phyloP scores from a whole-genome alignment of 2,797 vertebrate species.

The Danio kyathit region DNA sequence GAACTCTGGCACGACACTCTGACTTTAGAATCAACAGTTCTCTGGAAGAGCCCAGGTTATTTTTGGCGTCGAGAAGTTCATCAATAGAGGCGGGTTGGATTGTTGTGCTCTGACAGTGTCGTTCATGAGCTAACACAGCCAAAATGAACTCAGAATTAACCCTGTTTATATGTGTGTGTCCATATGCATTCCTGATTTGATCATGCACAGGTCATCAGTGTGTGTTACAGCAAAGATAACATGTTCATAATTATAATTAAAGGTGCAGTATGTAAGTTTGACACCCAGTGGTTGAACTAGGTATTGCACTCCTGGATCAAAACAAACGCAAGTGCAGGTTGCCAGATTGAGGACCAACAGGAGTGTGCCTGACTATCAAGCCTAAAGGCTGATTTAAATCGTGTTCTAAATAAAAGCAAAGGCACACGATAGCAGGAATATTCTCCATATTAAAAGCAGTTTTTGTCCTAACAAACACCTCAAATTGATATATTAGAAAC shows the following conservation, averaged over 20 bases:
- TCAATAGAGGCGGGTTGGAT: neutral
- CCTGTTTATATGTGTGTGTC: neutral
- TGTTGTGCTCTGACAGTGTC: neutral
- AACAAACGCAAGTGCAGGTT: too few relatives aligned
- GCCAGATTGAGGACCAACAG: too few relatives aligned
- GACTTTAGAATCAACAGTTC: constrained; percentile 26
- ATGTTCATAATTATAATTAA: neutral
- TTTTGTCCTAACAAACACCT: too few relatives aligned
- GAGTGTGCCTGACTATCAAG: too few relatives aligned
- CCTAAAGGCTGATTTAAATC: too few relatives aligned
- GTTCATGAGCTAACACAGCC: neutral
- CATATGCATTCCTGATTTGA: neutral
- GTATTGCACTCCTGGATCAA: too few relatives aligned
- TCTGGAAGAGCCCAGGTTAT: neutral
- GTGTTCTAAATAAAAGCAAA: too few relatives aligned
- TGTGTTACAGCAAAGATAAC: neutral
- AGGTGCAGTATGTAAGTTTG: too few relatives aligned
- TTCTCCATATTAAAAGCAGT: too few relatives aligned
- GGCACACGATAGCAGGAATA: too few relatives aligned
- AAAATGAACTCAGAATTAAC: neutral
- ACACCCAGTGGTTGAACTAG: too few relatives aligned
- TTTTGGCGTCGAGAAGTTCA: neutral
- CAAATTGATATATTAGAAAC: too few relatives aligned
- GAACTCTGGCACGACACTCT: neutral
- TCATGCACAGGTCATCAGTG: neutral